These are phyloP conservation scores for Pocillopora grandis DNA, from an alignment of 92 coral and sea anemone species.

Conservation along the genomic window DNA sequence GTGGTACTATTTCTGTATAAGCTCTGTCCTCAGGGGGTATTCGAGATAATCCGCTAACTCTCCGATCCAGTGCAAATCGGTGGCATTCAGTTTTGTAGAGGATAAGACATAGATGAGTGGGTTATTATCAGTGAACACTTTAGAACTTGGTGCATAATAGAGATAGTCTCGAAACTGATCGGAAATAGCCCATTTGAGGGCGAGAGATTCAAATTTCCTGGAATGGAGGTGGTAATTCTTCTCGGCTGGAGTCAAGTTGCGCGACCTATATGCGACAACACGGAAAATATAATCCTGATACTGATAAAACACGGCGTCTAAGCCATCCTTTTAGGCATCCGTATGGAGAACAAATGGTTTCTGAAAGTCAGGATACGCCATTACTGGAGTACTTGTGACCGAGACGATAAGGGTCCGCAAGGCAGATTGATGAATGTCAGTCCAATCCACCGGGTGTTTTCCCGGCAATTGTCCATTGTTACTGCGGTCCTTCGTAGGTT, in stretches of 20 bases:
- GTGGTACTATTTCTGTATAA: slow-evolving; percentile 43
- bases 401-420: slow-evolving; percentile 37
- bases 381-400: slow-evolving; percentile 45
- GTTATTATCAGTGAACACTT: slow-evolving; percentile 51
- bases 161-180: slow-evolving; percentile 52
- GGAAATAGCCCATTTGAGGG: slow-evolving; percentile 53
- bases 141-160: slow-evolving; percentile 33
- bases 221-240: slow-evolving; percentile 56
- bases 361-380: slow-evolving; percentile 55
- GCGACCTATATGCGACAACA: slow-evolving; percentile 51
- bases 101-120: slow-evolving; percentile 55
- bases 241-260: slow-evolving; percentile 45
- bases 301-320: slow-evolving; percentile 49
- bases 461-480: slow-evolving; percentile 42
- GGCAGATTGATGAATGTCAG: slow-evolving; percentile 55
- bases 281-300: slow-evolving; percentile 32
- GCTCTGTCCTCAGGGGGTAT: slow-evolving; percentile 20
- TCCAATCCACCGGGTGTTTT: slow-evolving; percentile 57
- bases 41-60: slow-evolving; percentile 49
- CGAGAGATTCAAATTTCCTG: slow-evolving; percentile 51
- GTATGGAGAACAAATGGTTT: slow-evolving; percentile 45
- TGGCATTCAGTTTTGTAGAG: slow-evolving; percentile 47
- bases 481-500: slow-evolving; percentile 1
- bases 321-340: slow-evolving; percentile 44
- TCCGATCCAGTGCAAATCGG: slow-evolving; percentile 55